Conservation (phyloP, 2,888 invertebrate species). For the Caenorhabditis afra region DNA sequence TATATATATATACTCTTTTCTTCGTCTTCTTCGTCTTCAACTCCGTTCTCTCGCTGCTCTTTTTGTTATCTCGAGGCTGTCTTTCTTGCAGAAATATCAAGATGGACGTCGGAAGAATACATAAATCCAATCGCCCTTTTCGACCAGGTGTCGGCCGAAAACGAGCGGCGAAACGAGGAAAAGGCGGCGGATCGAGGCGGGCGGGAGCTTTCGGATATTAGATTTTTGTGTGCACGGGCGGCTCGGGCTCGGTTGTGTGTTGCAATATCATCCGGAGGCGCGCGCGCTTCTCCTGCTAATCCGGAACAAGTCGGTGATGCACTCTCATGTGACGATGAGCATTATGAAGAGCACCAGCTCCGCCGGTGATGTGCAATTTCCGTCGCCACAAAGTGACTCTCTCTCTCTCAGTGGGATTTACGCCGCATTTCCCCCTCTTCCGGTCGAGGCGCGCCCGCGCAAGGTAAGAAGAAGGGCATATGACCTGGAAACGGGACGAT, state of each 20-base stretch:
- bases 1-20: slow-evolving; percentile 30
- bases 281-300: slow-evolving; percentile 37
- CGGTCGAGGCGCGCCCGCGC: slow-evolving; percentile 29
- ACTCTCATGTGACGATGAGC: slow-evolving; percentile 58
- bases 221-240: slow-evolving; percentile 31
- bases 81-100: no score
- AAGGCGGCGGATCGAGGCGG: slow-evolving; percentile 6
- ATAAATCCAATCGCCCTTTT: slow-evolving; percentile 51
- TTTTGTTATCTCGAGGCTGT: no score
- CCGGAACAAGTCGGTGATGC: slow-evolving; percentile 56
- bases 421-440: slow-evolving; percentile 45
- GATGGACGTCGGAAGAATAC: no score
- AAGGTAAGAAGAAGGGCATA: slow-evolving; percentile 25
- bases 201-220: slow-evolving; percentile 28
- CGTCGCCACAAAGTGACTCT: slow-evolving; percentile 50
- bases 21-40: slow-evolving; percentile 15
- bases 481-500: neutral
- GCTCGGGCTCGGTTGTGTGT: slow-evolving; percentile 27
- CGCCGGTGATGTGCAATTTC: slow-evolving; percentile 53
- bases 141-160: slow-evolving; percentile 28
- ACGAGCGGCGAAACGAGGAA: slow-evolving; percentile 3
- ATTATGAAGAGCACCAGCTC: slow-evolving; percentile 26
- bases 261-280: slow-evolving; percentile 45
- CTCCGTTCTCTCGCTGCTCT: no score
- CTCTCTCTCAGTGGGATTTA: slow-evolving; percentile 35